Percentiles rank a stretch among this genome's conserved stretches.
Conservation (phyloP, 2,113 vertebrate genomes). For the Anser brachyrhynchus region DNA sequence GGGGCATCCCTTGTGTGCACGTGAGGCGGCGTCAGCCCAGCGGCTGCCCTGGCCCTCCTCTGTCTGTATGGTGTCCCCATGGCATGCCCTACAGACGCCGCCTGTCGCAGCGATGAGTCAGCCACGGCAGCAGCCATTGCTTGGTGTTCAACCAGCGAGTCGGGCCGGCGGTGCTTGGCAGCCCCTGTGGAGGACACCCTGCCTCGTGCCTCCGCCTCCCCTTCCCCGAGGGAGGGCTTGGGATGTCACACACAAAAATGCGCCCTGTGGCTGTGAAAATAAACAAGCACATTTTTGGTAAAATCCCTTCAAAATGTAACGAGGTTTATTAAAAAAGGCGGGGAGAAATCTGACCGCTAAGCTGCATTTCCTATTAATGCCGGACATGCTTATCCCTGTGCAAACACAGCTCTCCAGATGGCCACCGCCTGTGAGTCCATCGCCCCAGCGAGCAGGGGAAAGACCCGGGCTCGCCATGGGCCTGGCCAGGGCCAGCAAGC, state of each 20-base stretch:
- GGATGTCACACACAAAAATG: constrained; percentile 49
- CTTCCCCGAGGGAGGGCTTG: not conserved
- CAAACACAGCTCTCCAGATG: constrained; percentile 24
- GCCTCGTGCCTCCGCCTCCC: not conserved
- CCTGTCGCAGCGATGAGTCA: not conserved
- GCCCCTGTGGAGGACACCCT: not conserved
- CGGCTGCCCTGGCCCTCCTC: not conserved
- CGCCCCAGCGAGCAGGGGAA: accelerated
- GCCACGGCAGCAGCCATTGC: not conserved
- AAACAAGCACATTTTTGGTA: constrained; percentile 62
- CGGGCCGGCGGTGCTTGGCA: accelerated
- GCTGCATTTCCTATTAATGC: constrained; percentile 59
- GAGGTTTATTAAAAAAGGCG: constrained; percentile 55
- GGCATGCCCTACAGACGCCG: not conserved
- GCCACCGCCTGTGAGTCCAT: not conserved
- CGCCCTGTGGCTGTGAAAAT: constrained; percentile 52
- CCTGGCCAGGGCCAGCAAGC: not conserved
- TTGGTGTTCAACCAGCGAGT: accelerated
- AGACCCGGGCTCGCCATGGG: not conserved
- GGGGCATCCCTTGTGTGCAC: accelerated
- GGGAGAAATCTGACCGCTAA: constrained; percentile 26
- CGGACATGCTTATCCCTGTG: constrained; percentile 16
- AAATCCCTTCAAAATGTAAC: constrained; percentile 72
- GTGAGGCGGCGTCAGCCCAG: accelerated
- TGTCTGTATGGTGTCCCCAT: accelerated